A percentile compares a stretch with the other conserved stretches of the same genome.
Evolutionary conservation across 2,888 invertebrate genomes (phyloP).

Genomic region (Scaptomyza reducta): DNA sequence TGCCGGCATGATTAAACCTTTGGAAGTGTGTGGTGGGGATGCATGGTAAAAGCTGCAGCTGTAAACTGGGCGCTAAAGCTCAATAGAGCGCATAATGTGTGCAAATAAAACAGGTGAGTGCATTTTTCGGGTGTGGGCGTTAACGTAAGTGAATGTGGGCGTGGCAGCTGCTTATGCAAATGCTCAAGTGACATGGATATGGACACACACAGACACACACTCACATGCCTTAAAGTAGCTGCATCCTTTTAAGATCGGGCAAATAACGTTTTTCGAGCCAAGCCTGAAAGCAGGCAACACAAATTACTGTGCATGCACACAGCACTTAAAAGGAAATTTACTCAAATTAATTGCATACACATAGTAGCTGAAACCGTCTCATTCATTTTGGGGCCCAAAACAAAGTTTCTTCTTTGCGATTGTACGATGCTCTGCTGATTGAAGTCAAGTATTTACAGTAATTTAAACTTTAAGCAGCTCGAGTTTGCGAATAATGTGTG

Average conservation of each 20-base stretch:
- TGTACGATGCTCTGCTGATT: neutral
- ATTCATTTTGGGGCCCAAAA: no score
- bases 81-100: constrained; percentile 75
- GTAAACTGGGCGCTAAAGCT: constrained; percentile 39
- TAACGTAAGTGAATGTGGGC: constrained; percentile 5
- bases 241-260: constrained; percentile 19
- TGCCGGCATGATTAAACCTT: constrained; percentile 28
- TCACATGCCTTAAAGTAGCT: constrained; percentile 14
- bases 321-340: constrained; percentile 44
- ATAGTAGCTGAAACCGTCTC: neutral
- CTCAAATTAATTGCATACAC: constrained; percentile 66
- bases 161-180: constrained; percentile 50
- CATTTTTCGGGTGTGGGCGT: constrained; percentile 25
- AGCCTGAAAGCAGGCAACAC: constrained; percentile 46
- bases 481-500: neutral
- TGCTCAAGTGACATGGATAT: constrained; percentile 13
- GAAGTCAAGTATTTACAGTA: constrained; percentile 11
- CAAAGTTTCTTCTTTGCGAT: no score
- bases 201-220: constrained; percentile 6
- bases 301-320: constrained; percentile 27
- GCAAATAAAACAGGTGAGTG: constrained; percentile 75
- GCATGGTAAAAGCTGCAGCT: constrained; percentile 17
- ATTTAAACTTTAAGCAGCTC: constrained; percentile 4
- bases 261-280: constrained; percentile 40
- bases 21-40: neutral